Percentiles rank a stretch among this genome's conserved stretches.
Evolutionary conservation across 2,797 vertebrate genomes (phyloP).

Genomic region (Neopelma chrysocephalum): DNA sequence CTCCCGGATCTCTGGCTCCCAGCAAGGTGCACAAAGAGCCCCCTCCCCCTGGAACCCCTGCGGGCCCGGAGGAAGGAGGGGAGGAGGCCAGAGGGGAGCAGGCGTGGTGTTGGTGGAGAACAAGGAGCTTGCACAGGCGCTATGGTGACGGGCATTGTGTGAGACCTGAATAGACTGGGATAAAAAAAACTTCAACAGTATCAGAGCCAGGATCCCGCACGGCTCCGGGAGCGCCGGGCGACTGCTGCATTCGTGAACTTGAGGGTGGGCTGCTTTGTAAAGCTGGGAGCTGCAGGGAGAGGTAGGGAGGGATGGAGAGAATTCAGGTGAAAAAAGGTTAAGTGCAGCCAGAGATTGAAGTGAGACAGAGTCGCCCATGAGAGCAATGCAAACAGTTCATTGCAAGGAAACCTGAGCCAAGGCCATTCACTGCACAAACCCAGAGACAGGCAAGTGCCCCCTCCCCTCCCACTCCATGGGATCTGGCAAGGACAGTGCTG

Average conservation of each 20-base stretch:
- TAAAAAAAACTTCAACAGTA: background rate
- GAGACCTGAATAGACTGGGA: constrained; percentile 21
- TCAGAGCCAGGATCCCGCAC: constrained; percentile 8
- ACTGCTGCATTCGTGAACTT: background rate
- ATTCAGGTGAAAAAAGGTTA: constrained; percentile 61
- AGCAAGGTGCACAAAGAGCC: background rate
- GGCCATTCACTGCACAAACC: constrained; percentile 47
- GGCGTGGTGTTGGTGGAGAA: background rate
- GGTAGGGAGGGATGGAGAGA: background rate
- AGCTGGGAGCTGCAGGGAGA: background rate
- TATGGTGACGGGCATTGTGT: constrained; percentile 49
- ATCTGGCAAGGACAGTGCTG: constrained; percentile 64
- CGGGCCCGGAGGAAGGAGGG: background rate
- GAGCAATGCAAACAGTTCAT: constrained; percentile 56
- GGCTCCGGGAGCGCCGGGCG: background rate
- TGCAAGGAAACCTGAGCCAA: constrained; percentile 47
- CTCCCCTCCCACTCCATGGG: constrained; percentile 42
- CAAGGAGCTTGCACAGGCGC: constrained; percentile 21
- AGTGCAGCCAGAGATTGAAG: constrained; percentile 59
- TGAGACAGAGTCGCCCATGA: constrained; percentile 46
- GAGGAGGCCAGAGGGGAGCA: background rate
- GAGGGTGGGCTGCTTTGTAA: constrained; percentile 37
- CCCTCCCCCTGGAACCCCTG: background rate
- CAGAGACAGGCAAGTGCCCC: constrained; percentile 32
- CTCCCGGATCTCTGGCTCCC: background rate